Evolutionary conservation across 2,113 vertebrate genomes (phyloP).

Genomic region (Phrynosoma blainvillii): DNA sequence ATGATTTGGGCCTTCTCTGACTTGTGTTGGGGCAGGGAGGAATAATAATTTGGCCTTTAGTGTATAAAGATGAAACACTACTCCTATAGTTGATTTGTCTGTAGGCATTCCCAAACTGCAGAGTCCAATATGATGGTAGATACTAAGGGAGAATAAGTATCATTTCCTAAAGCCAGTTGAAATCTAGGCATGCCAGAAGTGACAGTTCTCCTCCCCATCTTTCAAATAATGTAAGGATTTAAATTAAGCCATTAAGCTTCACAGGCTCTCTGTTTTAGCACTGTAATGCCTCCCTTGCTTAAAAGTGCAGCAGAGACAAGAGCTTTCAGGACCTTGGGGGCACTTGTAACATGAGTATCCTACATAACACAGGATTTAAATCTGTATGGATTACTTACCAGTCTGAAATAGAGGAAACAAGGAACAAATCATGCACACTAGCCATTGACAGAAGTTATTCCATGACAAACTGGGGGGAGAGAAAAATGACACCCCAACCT

Average conservation of each 20-base stretch:
- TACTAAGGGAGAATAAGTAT: slow-evolving; percentile 37
- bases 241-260: slow-evolving; percentile 42
- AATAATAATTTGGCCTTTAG: not conserved
- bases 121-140: not conserved
- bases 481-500: not conserved
- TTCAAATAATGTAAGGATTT: slow-evolving; percentile 43
- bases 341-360: slow-evolving; percentile 60
- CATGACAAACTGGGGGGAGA: slow-evolving; percentile 39
- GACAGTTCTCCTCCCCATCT: not conserved
- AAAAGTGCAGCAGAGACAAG: slow-evolving; percentile 25
- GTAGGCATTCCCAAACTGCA: not conserved
- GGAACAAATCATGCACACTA: slow-evolving; percentile 43
- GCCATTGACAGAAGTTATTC: slow-evolving; percentile 50
- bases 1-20: not conserved
- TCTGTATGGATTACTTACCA: slow-evolving; percentile 57
- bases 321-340: slow-evolving; percentile 46
- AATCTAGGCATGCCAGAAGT: not conserved
- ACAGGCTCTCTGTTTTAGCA: slow-evolving; percentile 37
- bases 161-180: slow-evolving; percentile 30
- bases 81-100: not conserved
- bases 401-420: slow-evolving; percentile 61
- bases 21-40: not conserved
- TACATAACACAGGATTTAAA: slow-evolving; percentile 50
- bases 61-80: slow-evolving; percentile 6
- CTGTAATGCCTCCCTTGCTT: slow-evolving; percentile 33